A percentile compares a stretch with the other conserved stretches of the same genome.
Conservation (phyloP, 2,113 vertebrate species). For the Chloropsis hardwickii region DNA sequence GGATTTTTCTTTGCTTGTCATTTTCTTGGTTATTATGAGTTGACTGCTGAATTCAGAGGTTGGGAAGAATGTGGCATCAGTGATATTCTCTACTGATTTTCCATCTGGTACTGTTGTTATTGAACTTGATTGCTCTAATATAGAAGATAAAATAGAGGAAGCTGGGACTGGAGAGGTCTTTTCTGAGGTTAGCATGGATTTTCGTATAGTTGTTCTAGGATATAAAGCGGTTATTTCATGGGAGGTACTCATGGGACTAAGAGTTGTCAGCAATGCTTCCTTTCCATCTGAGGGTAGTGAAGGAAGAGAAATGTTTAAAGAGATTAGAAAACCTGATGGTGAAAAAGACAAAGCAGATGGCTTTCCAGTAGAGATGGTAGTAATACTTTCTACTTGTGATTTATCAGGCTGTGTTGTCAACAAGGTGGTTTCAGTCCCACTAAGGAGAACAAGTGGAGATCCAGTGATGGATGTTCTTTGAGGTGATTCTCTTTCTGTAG, state of each 20-base stretch:
- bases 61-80: not conserved
- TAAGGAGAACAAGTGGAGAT: not conserved
- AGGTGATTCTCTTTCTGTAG: not conserved
- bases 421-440: not conserved
- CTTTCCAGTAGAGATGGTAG: not conserved
- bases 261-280: not conserved
- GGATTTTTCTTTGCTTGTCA: not conserved
- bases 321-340: not conserved
- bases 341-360: not conserved
- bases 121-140: not conserved
- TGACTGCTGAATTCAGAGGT: not conserved
- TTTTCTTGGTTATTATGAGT: not conserved
- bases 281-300: not conserved
- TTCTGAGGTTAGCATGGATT: not conserved
- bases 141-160: not conserved
- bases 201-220: not conserved
- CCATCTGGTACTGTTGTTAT: not conserved
- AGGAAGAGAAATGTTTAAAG: slow-evolving; percentile 11
- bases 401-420: not conserved
- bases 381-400: not conserved
- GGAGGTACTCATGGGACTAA: not conserved
- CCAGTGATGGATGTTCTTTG: not conserved
- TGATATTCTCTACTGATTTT: not conserved
- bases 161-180: not conserved
- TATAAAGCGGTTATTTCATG: not conserved